Base-by-base conservation (phyloP, 2,797 vertebrate species). In the Xiphophorus birchmanni region DNA sequence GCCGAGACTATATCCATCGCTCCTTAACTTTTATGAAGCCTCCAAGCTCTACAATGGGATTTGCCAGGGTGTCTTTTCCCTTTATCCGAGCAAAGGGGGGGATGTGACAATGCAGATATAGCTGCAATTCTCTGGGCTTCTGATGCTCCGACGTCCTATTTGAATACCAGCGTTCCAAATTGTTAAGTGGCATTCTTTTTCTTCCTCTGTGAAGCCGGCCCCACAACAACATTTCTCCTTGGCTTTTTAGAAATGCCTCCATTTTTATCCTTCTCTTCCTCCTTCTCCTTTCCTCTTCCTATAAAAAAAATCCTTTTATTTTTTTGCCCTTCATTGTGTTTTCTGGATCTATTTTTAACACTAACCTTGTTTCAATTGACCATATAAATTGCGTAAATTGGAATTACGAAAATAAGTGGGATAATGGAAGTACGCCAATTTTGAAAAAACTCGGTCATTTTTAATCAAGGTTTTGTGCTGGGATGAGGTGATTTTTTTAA, bases 41-140 rank as follows among this genome's bases (percentile, higher is more conserved):
- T 92, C 93, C 91, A 91, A 96, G 94, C 94, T 93, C 93, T 91
- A 94, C 95, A 96, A 96, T 95, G 93, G 95, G 95, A 96, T 96
- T 96, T 96, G 93, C 92, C 87, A 91, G 93, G 94, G 92, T 94
- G 95, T 94, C 94, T 95, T 94, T 93, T 91, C 89, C 90, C 90
- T 90, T 90, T 90, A 93, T 94, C 93, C 92, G 86, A 87, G 88
- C 90, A 77, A 84, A 52, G 50, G 79, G 80, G 77, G 82, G 91
- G 87, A 71, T 81, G 93, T 92, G 94, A 95, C 95, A 94, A 95
- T 95, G 93, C 93, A 93, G 91, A 95, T 94, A 95, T 94, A 92
- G 92, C 87, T 90, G 93, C 94, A 94, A 18, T 94, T 95, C 92
- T 93, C 87, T 26, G 60, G 83, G 82, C 90, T 52, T 94, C 86